Percentiles rank a stretch among this genome's conserved stretches.
Evolutionary conservation across 2,797 vertebrate species (phyloP).

Genomic region (Champsocephalus esox): DNA sequence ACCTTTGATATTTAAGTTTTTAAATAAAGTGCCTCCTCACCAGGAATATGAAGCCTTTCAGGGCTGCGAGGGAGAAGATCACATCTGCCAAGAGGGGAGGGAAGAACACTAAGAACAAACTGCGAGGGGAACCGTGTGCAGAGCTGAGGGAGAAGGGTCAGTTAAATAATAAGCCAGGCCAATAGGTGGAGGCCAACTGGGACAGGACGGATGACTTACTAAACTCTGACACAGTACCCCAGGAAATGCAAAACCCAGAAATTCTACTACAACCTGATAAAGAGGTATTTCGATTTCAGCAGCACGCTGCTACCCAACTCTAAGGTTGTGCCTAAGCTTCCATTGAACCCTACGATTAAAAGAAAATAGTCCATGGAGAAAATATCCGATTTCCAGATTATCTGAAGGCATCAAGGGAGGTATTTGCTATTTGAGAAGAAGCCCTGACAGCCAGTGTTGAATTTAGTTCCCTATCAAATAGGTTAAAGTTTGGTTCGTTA

Average conservation of each 20-base stretch:
- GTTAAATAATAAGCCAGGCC: slow-evolving; percentile 42
- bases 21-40: slow-evolving; percentile 59
- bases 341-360: slow-evolving; percentile 4
- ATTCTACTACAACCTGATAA: not conserved
- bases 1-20: slow-evolving; percentile 36
- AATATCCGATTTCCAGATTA: slow-evolving; percentile 4
- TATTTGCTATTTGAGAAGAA: slow-evolving; percentile 13
- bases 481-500: slow-evolving; percentile 4
- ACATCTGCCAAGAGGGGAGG: slow-evolving; percentile 49
- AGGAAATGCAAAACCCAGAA: not conserved
- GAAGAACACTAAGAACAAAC: slow-evolving; percentile 34
- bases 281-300: not conserved
- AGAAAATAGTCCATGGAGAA: slow-evolving; percentile 1
- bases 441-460: not conserved
- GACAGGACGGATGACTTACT: slow-evolving; percentile 23
- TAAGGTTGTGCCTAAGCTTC: not conserved
- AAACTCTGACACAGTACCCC: slow-evolving; percentile 10
- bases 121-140: slow-evolving; percentile 36
- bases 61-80: slow-evolving; percentile 52
- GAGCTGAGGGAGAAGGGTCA: slow-evolving; percentile 31
- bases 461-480: not conserved
- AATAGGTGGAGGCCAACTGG: slow-evolving; percentile 17
- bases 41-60: slow-evolving; percentile 52
- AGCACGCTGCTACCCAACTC: not conserved
- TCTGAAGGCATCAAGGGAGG: not conserved